phyloP scores from a whole-genome alignment of 2,113 vertebrate species.

The Chiloscyllium plagiosum region DNA sequence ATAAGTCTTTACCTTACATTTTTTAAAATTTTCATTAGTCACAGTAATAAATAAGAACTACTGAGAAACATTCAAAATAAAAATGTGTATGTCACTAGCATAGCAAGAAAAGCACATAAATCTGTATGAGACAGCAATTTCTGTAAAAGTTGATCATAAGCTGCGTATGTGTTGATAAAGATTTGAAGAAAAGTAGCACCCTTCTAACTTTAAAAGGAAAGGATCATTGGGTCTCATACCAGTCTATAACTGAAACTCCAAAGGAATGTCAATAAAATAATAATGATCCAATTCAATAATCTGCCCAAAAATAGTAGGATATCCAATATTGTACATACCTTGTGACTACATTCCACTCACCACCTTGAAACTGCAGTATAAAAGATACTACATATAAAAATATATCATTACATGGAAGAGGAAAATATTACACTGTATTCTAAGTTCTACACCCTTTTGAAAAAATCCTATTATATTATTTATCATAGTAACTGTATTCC shows the following conservation, averaged over 20 bases:
- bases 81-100: neutral
- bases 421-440: neutral
- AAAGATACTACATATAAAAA: neutral
- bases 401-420: neutral
- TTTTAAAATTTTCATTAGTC: constrained; percentile 45
- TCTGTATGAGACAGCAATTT: neutral
- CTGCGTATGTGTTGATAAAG: neutral
- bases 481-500: neutral
- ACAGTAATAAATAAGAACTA: constrained; percentile 44
- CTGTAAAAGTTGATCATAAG: too few species aligned
- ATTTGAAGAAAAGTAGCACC: neutral
- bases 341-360: neutral
- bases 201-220: neutral
- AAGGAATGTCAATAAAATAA: neutral
- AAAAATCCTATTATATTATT: neutral
- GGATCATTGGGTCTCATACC: neutral
- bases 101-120: neutral
- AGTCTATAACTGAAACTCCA: neutral
- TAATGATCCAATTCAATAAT: neutral
- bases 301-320: neutral
- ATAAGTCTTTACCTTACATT: constrained; percentile 52
- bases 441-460: neutral
- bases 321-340: neutral
- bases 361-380: neutral
- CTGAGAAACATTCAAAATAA: constrained; percentile 32